A percentile compares a stretch with the other conserved stretches of the same genome.
These are phyloP conservation scores for Parotia lawesii DNA, from an alignment of 2,113 vertebrate genomes.

Conservation along the genomic window DNA sequence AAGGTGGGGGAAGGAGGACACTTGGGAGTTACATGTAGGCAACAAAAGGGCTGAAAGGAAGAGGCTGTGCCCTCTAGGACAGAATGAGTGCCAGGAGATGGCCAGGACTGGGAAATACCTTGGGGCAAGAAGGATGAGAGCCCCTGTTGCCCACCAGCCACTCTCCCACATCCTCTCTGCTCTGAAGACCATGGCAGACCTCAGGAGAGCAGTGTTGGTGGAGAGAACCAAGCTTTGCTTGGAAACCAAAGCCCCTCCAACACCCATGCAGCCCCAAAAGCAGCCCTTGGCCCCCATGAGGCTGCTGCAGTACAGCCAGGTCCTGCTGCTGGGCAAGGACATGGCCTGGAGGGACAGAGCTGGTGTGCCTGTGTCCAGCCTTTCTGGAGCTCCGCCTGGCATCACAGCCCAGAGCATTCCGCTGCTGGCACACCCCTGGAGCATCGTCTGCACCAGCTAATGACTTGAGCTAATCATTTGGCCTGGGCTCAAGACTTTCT, in stretches of 20 bases:
- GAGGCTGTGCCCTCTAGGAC: too few relatives aligned
- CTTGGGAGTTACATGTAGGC: rapidly evolving
- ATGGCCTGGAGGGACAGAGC: rapidly evolving
- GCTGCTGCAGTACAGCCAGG: background rate
- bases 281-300: rapidly evolving
- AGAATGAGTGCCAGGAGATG: background rate
- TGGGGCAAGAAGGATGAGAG: background rate
- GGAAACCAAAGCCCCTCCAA: background rate
- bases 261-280: rapidly evolving
- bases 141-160: rapidly evolving
- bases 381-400: background rate
- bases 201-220: background rate
- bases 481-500: background rate
- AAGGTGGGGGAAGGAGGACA: rapidly evolving
- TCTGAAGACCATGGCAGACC: background rate
- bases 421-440: background rate
- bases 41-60: background rate
- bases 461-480: background rate
- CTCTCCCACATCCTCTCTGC: background rate
- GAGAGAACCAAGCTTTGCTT: background rate
- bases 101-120: background rate
- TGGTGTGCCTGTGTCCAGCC: rapidly evolving
- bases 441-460: rapidly evolving
- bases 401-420: rapidly evolving
- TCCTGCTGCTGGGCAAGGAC: background rate